A percentile compares a stretch with the other conserved stretches of the same genome.
These are phyloP conservation scores for Antheraea assamensis DNA, from an alignment of 2,888 invertebrate species.

Conservation along the genomic window DNA sequence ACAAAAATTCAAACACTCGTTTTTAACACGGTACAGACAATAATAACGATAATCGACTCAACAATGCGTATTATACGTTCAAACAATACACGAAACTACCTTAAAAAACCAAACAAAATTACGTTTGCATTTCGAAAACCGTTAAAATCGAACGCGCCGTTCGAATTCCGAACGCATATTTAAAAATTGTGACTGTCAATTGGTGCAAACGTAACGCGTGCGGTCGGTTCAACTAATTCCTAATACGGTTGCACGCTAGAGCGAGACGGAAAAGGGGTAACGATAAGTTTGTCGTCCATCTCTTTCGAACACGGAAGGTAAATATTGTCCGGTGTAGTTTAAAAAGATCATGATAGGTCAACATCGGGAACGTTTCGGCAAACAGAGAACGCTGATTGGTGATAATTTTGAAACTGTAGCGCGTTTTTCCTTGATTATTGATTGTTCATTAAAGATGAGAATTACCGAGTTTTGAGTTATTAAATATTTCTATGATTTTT, in stretches of 20 bases:
- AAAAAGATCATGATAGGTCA: conserved; percentile 2
- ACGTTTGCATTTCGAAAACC: background rate
- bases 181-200: background rate
- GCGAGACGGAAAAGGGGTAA: background rate
- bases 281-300: background rate
- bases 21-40: background rate
- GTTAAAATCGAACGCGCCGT: background rate
- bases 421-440: background rate
- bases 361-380: background rate
- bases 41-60: background rate
- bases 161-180: background rate
- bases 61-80: background rate
- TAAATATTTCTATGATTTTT: background rate
- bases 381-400: background rate
- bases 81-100: background rate
- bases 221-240: background rate
- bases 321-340: background rate
- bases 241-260: background rate
- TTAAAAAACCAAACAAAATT: background rate
- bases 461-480: background rate
- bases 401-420: background rate
- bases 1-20: background rate
- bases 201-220: background rate
- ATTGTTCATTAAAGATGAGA: background rate
- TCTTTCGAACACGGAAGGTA: background rate